Conservation (phyloP, 2,888 invertebrate species). For the Alviniconcha strummeri region DNA sequence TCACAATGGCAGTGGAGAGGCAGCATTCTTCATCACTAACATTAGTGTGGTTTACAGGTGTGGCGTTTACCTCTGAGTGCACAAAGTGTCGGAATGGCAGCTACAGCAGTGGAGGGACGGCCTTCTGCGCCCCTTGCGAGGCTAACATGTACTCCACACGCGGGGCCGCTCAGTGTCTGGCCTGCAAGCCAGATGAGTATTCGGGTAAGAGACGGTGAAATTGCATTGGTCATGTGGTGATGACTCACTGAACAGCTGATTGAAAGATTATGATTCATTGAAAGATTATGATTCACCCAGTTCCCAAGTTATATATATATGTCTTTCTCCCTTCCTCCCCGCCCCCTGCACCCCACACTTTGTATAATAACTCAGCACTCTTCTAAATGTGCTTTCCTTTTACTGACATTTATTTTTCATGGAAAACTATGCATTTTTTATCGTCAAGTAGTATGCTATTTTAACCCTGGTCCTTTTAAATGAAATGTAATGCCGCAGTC, state of each 20-base stretch:
- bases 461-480: not conserved
- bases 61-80: constrained; percentile 77
- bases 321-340: too few relatives aligned
- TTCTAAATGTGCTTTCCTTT: too few relatives aligned
- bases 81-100: constrained; percentile 75
- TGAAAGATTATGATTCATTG: not conserved
- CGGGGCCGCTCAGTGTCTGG: constrained; percentile 73
- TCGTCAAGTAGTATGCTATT: too few relatives aligned
- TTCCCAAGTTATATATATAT: too few relatives aligned
- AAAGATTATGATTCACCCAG: not conserved
- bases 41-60: constrained; percentile 69
- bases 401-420: too few relatives aligned
- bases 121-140: constrained; percentile 73
- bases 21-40: too few relatives aligned
- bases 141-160: constrained; percentile 74
- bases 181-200: constrained; percentile 74
- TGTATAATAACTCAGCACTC: too few relatives aligned
- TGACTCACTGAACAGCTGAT: not conserved
- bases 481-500: too few relatives aligned
- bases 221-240: not conserved
- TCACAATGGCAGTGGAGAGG: constrained; percentile 58
- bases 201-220: constrained; percentile 47
- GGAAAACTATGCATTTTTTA: too few relatives aligned
- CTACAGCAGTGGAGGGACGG: constrained; percentile 71
- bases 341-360: too few relatives aligned